Evolutionary conservation across 2,888 invertebrate species (phyloP), one percentile per base, ranked within the genome.

Genomic region (Tetragonisca angustula): DNA sequence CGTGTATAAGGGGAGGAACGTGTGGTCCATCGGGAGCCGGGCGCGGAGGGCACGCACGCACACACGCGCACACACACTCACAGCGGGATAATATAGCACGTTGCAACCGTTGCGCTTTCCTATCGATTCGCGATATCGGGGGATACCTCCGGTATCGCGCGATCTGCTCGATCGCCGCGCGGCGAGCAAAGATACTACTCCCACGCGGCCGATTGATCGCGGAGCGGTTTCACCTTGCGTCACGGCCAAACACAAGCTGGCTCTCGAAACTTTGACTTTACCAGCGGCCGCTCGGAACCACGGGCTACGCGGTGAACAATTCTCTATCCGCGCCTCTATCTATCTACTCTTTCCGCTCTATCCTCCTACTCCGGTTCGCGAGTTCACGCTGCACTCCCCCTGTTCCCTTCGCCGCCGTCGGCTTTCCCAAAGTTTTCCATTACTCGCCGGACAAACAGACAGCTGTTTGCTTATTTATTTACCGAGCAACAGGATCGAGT

Each of bases 101-200:
- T 43, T 69, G 84, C 50, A 86, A 81, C 79, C 59, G 81, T 72
- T 68, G 71, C 61, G 81, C 56, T 59, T 86, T 81, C 83, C 87
- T 85, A 88, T 91, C 87, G 90, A 90, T 91, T 86, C 80, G 87
- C 84, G 88, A 91, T 91, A 91, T 90, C 89, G 83, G 86, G 84
- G 9, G 43, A 9, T 43, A 43, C 85, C 88, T 85, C 76, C 85
- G 54, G 62, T 85, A 87, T 90, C 88, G 82, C 70, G 43, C 43
- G 43, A 43, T 43, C 43, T 43, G 82, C 50, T 56, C 84, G 87
- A 84, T 83, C 86, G 81, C 74, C 76, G 76, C 80, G 71, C 75
- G 72, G 72, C 62, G 72, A 59, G 4, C 74, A 87, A 87, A 89
- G 89, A 89, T 87, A 89, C 79, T 80, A 78, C 81, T 87, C 87